A percentile compares a stretch with the other conserved stretches of the same genome.
Conservation (phyloP, 2,888 invertebrate genomes). For the Pachycephus smyrnensis region DNA sequence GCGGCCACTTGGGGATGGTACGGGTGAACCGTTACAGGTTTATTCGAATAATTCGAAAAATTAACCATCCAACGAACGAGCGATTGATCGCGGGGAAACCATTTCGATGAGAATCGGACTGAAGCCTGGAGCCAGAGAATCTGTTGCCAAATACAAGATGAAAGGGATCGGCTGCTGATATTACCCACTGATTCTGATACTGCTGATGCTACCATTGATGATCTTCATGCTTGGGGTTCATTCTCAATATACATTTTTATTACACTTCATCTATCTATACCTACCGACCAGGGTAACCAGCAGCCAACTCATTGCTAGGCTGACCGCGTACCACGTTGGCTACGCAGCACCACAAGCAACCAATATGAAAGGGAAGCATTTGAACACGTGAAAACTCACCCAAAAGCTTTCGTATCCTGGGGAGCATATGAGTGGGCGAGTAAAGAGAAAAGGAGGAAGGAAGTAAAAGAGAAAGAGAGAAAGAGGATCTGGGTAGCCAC, state of each 20-base stretch:
- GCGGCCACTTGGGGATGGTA: slow-evolving; percentile 49
- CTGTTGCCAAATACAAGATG: neutral
- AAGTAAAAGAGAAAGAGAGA: no score
- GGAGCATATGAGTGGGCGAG: no score
- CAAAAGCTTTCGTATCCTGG: neutral
- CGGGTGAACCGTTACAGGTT: slow-evolving; percentile 41
- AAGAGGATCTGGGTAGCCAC: no score
- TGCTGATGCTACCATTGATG: neutral
- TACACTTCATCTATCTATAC: neutral
- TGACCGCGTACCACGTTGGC: neutral
- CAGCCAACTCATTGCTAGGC: neutral
- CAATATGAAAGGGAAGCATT: neutral
- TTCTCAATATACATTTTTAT: neutral
- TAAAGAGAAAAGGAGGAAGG: neutral
- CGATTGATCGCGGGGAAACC: neutral
- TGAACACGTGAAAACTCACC: neutral
- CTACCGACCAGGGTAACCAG: neutral
- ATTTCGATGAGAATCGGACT: neutral
- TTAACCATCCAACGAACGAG: slow-evolving; percentile 31
- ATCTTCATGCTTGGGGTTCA: neutral
- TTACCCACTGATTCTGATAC: neutral
- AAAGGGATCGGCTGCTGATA: neutral
- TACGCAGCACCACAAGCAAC: neutral
- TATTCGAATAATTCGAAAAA: slow-evolving; percentile 50
- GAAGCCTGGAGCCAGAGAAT: neutral